phyloP scores from a whole-genome alignment of 2,113 vertebrate species.

The Dasypus novemcinctus region DNA sequence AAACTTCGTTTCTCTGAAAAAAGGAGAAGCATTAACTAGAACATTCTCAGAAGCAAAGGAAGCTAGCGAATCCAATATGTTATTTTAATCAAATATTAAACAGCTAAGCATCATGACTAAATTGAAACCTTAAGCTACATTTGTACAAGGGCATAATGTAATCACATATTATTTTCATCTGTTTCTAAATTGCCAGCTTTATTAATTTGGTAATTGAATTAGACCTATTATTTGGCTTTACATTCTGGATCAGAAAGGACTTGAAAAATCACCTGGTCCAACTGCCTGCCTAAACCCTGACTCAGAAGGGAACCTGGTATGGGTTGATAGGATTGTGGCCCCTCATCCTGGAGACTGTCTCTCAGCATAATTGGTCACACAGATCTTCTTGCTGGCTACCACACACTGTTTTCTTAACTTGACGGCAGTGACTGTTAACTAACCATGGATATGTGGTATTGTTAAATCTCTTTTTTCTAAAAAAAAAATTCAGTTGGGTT shows the following conservation, averaged over 20 bases:
- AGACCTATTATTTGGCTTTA: neutral
- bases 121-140: neutral
- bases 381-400: neutral
- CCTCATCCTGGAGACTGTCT: neutral
- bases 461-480: neutral
- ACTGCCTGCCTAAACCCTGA: neutral
- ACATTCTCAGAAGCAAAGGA: neutral
- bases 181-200: neutral
- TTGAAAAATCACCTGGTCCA: neutral
- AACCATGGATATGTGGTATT: neutral
- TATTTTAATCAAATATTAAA: constrained; percentile 4
- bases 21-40: neutral
- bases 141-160: neutral
- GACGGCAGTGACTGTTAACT: neutral
- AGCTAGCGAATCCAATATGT: neutral
- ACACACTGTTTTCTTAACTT: neutral
- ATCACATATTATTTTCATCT: neutral
- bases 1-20: neutral
- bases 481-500: neutral
- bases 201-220: neutral
- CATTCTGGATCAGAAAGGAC: neutral
- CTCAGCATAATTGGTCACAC: neutral
- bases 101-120: neutral
- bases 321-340: neutral
- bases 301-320: neutral